Evolutionary conservation across 2,797 vertebrate species (phyloP).

Genomic region (Danio tinwini): DNA sequence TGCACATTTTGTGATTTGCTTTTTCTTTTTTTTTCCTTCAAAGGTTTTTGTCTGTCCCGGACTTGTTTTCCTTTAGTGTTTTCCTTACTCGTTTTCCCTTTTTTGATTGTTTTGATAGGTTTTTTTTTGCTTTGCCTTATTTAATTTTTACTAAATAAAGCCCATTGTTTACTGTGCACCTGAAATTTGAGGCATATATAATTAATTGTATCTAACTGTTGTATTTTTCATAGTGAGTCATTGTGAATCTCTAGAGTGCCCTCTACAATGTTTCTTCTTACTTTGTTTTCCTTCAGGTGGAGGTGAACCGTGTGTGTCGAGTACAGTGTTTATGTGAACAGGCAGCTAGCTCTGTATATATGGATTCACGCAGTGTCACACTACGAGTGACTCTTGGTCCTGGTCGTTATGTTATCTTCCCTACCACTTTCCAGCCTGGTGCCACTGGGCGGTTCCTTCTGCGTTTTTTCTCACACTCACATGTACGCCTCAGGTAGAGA

Average conservation of each 20-base stretch:
- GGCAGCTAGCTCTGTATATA: conserved; percentile 83
- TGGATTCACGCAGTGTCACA: conserved; percentile 84
- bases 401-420: conserved; percentile 79
- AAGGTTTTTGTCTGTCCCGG: too few relatives aligned
- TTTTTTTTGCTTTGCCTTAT: too few relatives aligned
- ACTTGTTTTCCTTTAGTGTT: too few relatives aligned
- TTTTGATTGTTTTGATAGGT: too few relatives aligned
- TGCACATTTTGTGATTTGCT: too few relatives aligned
- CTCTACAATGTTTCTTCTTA: not conserved
- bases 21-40: too few relatives aligned
- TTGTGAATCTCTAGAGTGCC: not conserved
- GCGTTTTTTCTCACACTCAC: conserved; percentile 78
- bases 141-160: too few relatives aligned
- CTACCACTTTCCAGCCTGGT: conserved; percentile 83
- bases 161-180: too few relatives aligned
- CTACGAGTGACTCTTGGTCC: conserved; percentile 70
- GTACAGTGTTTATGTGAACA: conserved; percentile 78
- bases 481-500: conserved; percentile 74
- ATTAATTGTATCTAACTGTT: not conserved
- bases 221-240: not conserved
- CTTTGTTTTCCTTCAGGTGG: conserved; percentile 72
- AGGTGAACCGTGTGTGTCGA: conserved; percentile 81
- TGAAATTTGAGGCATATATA: too few relatives aligned
- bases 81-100: too few relatives aligned
- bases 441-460: conserved; percentile 77